Conservation (phyloP, 2,888 invertebrate species). For the Barypeithes pellucidus region DNA sequence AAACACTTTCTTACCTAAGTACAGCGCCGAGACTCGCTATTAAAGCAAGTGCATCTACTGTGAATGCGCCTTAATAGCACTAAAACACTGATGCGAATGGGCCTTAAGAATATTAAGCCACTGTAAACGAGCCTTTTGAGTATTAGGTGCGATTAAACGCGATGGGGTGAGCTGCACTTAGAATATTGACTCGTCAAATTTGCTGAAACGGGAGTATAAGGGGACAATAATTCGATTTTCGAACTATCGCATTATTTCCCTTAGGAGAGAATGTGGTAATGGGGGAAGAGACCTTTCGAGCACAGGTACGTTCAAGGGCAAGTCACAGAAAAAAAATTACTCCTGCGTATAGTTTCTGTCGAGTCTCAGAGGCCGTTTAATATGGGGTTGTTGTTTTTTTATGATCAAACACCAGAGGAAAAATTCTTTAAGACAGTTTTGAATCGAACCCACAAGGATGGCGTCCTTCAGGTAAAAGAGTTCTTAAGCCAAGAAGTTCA, state of each 20-base stretch:
- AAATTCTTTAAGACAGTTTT: too few relatives aligned
- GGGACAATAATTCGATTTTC: background rate
- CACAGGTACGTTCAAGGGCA: too few relatives aligned
- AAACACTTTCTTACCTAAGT: background rate
- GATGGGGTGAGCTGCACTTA: slow-evolving; percentile 3
- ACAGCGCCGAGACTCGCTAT: background rate
- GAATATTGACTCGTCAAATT: slow-evolving; percentile 16
- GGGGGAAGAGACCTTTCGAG: background rate
- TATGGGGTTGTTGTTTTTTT: too few relatives aligned
- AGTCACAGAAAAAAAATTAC: too few relatives aligned
- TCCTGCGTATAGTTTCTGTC: too few relatives aligned
- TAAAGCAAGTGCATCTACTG: background rate
- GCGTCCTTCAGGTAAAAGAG: too few relatives aligned
- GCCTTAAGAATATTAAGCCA: background rate
- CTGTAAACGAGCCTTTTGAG: background rate
- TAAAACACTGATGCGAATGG: background rate
- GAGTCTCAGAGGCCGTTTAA: too few relatives aligned
- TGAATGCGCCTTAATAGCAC: background rate
- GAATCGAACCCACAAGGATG: too few relatives aligned
- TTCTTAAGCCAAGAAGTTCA: too few relatives aligned
- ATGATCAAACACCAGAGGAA: too few relatives aligned
- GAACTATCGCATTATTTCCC: slow-evolving; percentile 9
- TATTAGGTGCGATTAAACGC: background rate
- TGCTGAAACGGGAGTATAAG: background rate
- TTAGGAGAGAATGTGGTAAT: background rate